Percentiles rank a stretch among this genome's conserved stretches.
phyloP scores from a whole-genome alignment of 2,113 vertebrate genomes.

The Shinisaurus crocodilurus region DNA sequence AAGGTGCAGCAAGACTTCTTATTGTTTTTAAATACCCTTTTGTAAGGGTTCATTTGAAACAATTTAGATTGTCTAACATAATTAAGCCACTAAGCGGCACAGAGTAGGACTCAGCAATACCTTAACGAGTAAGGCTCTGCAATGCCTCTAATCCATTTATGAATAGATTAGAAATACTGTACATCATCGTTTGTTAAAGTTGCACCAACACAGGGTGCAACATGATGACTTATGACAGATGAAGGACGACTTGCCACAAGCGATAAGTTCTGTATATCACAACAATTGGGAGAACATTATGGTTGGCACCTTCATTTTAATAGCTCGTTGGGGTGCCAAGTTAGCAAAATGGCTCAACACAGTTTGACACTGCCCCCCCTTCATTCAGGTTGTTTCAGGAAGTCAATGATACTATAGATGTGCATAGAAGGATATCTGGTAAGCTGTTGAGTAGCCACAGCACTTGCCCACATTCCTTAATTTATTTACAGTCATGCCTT shows the following conservation, averaged over 20 bases:
- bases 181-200: constrained; percentile 17
- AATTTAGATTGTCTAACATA: constrained; percentile 64
- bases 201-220: constrained; percentile 25
- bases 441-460: not conserved
- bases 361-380: not conserved
- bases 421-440: not conserved
- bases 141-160: constrained; percentile 51
- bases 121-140: constrained; percentile 51
- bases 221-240: constrained; percentile 33
- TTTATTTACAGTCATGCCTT: too few species aligned
- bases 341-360: not conserved
- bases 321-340: not conserved
- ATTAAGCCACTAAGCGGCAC: constrained; percentile 60
- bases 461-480: not conserved
- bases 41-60: constrained; percentile 63
- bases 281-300: not conserved
- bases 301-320: not conserved
- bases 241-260: constrained; percentile 34
- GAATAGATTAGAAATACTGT: constrained; percentile 20
- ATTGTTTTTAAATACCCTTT: constrained; percentile 45
- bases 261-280: not conserved
- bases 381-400: not conserved
- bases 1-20: not conserved
- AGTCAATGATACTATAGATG: not conserved
- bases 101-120: constrained; percentile 44